These are phyloP conservation scores for Ormia ochracea DNA, from an alignment of 2,888 invertebrate genomes.

Conservation along the genomic window DNA sequence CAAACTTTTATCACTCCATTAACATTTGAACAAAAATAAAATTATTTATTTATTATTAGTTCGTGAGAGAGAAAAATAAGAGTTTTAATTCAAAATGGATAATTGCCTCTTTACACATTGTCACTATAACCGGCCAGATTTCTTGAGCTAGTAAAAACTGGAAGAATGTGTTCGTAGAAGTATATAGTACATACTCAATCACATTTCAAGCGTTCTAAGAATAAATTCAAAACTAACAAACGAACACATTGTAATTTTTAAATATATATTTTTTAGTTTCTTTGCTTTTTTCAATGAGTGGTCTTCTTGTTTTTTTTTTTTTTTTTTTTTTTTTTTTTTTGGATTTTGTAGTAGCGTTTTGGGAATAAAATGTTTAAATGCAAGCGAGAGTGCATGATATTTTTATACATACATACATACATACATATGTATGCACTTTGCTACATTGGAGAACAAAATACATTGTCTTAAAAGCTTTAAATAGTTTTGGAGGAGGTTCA, in stretches of 20 bases:
- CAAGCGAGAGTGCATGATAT: neutral
- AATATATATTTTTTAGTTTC: neutral
- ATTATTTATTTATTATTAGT: neutral
- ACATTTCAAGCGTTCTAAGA: slow-evolving; percentile 45
- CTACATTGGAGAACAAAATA: neutral
- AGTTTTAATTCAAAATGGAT: slow-evolving; percentile 37
- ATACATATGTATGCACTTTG: neutral
- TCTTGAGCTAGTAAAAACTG: neutral
- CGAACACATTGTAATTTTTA: neutral
- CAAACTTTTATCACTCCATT: slow-evolving; percentile 49
- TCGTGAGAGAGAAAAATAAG: slow-evolving; percentile 1
- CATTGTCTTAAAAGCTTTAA: slow-evolving; percentile 21
- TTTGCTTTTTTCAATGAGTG: slow-evolving; percentile 24
- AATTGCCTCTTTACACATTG: slow-evolving; percentile 16
- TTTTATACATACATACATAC: neutral
- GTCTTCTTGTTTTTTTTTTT: neutral
- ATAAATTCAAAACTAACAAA: slow-evolving; percentile 28
- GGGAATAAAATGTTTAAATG: neutral
- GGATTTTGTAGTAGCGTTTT: neutral
- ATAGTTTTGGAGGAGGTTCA: slow-evolving; percentile 31
- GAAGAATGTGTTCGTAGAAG: neutral
- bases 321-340: no score
- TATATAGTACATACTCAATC: slow-evolving; percentile 63
- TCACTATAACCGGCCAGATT: neutral
- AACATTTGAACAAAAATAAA: slow-evolving; percentile 22